phyloP scores from a whole-genome alignment of 1,140 invertebrate genomes.

The Zaprionus lachaisei region DNA sequence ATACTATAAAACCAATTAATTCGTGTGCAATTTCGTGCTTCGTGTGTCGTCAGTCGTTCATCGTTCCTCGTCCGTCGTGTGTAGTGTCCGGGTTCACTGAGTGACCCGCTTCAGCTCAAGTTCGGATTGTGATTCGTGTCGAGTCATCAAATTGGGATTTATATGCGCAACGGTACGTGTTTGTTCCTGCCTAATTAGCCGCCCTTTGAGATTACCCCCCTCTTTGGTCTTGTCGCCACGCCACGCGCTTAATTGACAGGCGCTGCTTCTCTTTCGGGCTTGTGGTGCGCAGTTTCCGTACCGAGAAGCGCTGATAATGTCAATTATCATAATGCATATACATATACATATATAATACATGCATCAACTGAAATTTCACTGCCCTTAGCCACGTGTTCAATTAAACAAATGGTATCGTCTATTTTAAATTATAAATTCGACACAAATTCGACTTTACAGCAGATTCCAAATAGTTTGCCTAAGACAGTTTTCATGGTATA shows the following conservation, averaged over 20 bases:
- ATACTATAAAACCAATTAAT: slow-evolving; percentile 9
- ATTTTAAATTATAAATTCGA: too few relatives aligned
- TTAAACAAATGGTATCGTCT: too few relatives aligned
- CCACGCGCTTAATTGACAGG: slow-evolving; percentile 22
- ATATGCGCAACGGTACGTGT: slow-evolving; percentile 33
- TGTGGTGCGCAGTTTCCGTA: slow-evolving; percentile 29
- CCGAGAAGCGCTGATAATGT: slow-evolving; percentile 17
- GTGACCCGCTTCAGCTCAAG: slow-evolving; percentile 31
- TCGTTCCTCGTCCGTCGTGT: slow-evolving; percentile 21
- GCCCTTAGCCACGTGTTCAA: background rate
- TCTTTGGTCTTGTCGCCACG: slow-evolving; percentile 3
- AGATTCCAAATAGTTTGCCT: too few relatives aligned
- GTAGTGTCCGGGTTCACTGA: slow-evolving; percentile 71
- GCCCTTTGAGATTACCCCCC: slow-evolving; percentile 13
- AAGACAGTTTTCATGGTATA: too few relatives aligned
- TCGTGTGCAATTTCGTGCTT: slow-evolving; percentile 21
- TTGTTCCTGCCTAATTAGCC: slow-evolving; percentile 10
- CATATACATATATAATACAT: background rate
- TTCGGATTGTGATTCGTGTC: slow-evolving; percentile 20
- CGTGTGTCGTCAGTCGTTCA: slow-evolving; percentile 10
- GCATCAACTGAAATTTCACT: background rate
- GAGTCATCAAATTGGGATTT: slow-evolving; percentile 50
- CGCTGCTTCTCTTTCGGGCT: slow-evolving; percentile 3
- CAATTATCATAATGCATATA: slow-evolving; percentile 22
- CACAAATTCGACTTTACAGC: too few relatives aligned